phyloP scores from a whole-genome alignment of 2,797 vertebrate species.

The Morus bassanus region DNA sequence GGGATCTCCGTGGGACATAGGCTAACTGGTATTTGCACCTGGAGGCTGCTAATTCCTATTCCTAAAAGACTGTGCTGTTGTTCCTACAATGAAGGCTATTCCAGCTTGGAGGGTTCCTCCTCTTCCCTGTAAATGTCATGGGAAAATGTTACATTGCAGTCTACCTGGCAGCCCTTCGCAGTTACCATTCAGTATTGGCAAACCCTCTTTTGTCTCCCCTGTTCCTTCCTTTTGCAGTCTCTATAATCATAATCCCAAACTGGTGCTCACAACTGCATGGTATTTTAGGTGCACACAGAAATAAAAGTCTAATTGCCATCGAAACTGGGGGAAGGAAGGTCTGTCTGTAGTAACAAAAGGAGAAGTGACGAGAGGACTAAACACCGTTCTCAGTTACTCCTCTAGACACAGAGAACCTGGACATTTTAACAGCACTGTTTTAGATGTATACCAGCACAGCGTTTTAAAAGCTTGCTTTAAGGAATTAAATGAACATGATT shows the following conservation, averaged over 20 bases:
- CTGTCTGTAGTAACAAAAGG: background rate
- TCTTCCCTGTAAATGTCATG: background rate
- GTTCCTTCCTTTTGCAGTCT: background rate
- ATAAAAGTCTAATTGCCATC: background rate
- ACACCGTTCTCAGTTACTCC: background rate
- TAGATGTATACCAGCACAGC: background rate
- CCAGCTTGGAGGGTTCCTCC: background rate
- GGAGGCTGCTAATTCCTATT: background rate
- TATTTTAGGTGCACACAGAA: background rate
- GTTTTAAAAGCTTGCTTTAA: background rate
- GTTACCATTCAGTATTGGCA: background rate
- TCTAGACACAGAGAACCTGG: background rate
- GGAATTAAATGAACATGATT: background rate
- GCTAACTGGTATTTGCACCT: background rate
- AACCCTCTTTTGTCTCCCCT: background rate
- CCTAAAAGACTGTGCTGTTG: background rate
- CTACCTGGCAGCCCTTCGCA: background rate
- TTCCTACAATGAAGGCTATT: background rate
- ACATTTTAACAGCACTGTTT: background rate
- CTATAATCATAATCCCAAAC: background rate
- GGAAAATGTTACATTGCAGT: background rate
- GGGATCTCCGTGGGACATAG: fast-evolving
- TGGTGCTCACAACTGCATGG: background rate
- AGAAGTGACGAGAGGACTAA: background rate
- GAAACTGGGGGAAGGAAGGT: background rate